Conservation (phyloP, 1,140 invertebrate genomes). For the Brachionus calyciflorus region DNA sequence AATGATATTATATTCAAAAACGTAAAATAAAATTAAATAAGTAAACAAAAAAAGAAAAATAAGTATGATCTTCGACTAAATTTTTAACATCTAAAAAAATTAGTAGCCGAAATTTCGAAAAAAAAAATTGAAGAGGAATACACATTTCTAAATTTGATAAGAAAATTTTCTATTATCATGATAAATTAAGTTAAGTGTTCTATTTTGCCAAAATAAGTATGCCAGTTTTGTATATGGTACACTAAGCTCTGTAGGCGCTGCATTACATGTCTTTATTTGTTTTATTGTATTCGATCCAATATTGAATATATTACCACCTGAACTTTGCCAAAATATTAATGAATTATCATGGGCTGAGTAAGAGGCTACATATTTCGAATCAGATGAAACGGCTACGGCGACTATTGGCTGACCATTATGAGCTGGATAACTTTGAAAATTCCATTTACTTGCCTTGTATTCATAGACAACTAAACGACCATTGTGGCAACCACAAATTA, state of each 20-base stretch:
- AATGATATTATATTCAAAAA: too few species aligned
- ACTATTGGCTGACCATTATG: constrained; percentile 77
- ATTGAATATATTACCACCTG: constrained; percentile 28
- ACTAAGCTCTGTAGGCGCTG: constrained; percentile 1
- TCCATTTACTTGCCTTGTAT: constrained; percentile 85
- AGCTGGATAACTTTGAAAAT: constrained; percentile 60
- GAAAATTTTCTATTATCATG: constrained; percentile 46
- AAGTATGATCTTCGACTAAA: too few species aligned
- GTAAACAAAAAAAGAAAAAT: too few species aligned
- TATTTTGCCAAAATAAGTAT: constrained; percentile 35
- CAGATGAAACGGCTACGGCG: constrained; percentile 88
- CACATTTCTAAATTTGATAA: constrained; percentile 17
- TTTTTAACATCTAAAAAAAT: too few species aligned
- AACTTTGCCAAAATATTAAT: constrained; percentile 86
- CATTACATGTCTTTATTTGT: constrained; percentile 36
- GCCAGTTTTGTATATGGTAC: constrained; percentile 17
- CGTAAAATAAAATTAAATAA: too few species aligned
- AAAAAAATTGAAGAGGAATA: too few species aligned
- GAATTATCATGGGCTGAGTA: constrained; percentile 92
- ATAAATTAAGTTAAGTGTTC: constrained; percentile 30
- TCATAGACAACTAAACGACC: constrained; percentile 92
- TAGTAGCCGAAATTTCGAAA: too few species aligned
- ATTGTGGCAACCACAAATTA: constrained; percentile 88
- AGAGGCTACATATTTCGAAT: constrained; percentile 92
- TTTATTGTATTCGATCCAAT: constrained; percentile 33